A percentile compares a stretch with the other conserved stretches of the same genome.
These are phyloP conservation scores for Parochlus steinenii DNA, from an alignment of 2,888 invertebrate genomes.

Conservation along the genomic window DNA sequence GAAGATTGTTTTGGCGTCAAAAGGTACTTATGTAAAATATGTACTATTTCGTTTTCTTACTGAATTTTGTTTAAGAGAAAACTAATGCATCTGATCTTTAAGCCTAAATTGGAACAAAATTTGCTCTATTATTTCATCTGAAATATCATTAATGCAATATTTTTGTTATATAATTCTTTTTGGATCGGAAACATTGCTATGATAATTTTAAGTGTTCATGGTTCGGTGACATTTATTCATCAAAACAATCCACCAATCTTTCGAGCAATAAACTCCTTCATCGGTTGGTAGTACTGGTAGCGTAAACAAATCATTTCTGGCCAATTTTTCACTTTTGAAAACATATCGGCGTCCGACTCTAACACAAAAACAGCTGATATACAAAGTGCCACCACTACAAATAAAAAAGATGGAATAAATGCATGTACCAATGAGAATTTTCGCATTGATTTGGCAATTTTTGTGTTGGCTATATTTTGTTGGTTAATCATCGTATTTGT, in stretches of 20 bases:
- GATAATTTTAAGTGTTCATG: no score
- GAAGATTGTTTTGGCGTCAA: no score
- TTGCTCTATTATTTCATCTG: no score
- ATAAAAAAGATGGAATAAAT: constrained; percentile 60
- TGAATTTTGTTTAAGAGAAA: no score
- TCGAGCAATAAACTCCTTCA: constrained; percentile 49
- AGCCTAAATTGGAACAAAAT: no score
- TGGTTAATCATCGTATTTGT: constrained; percentile 1
- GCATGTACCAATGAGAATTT: constrained; percentile 50
- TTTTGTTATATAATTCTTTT: no score
- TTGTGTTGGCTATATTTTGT: constrained; percentile 16
- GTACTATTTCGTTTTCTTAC: no score
- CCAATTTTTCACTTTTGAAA: constrained; percentile 49
- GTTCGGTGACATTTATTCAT: no score
- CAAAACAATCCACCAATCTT: constrained; percentile 11
- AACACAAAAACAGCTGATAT: constrained; percentile 52
- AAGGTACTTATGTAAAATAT: no score
- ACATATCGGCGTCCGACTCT: constrained; percentile 60
- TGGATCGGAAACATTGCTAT: no score
- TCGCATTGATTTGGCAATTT: constrained; percentile 27
- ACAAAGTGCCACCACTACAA: constrained; percentile 51
- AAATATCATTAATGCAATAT: no score
- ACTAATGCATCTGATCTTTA: no score
- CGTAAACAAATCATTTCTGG: constrained; percentile 62
- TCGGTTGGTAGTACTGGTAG: constrained; percentile 67